Conservation (phyloP, 2,888 invertebrate species). For the Brenthis hecate region DNA sequence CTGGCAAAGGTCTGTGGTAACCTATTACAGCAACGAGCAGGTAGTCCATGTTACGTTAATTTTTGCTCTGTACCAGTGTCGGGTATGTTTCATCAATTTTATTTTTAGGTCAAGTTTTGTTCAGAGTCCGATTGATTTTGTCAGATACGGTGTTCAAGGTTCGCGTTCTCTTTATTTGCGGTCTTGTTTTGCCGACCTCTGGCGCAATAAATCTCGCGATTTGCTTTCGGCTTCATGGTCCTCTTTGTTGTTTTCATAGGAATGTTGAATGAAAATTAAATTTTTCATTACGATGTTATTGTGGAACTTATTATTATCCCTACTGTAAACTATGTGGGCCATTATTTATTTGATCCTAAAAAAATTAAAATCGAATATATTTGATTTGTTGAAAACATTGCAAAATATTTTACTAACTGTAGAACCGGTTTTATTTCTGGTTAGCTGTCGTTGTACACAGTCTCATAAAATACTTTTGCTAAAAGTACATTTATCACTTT, state of each 20-base stretch:
- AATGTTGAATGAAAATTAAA: constrained; percentile 67
- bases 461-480: constrained; percentile 28
- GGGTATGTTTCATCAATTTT: constrained; percentile 64
- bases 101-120: constrained; percentile 79
- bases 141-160: constrained; percentile 80
- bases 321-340: not conserved
- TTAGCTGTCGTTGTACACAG: constrained; percentile 40
- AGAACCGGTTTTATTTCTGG: constrained; percentile 60
- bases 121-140: constrained; percentile 79
- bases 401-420: constrained; percentile 68
- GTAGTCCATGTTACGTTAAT: constrained; percentile 17
- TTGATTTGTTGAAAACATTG: constrained; percentile 46
- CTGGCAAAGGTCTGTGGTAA: constrained; percentile 29
- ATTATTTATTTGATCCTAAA: not conserved
- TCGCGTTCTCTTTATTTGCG: constrained; percentile 81
- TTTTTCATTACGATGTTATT: constrained; percentile 26
- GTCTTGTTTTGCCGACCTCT: constrained; percentile 79
- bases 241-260: constrained; percentile 72
- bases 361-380: not conserved
- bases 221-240: constrained; percentile 73
- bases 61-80: constrained; percentile 26
- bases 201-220: constrained; percentile 75
- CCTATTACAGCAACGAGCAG: constrained; percentile 25
- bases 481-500: constrained; percentile 35
- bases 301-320: not conserved